phyloP scores from a whole-genome alignment of 1,140 invertebrate genomes.

The Stratiolaelaps scimitus region DNA sequence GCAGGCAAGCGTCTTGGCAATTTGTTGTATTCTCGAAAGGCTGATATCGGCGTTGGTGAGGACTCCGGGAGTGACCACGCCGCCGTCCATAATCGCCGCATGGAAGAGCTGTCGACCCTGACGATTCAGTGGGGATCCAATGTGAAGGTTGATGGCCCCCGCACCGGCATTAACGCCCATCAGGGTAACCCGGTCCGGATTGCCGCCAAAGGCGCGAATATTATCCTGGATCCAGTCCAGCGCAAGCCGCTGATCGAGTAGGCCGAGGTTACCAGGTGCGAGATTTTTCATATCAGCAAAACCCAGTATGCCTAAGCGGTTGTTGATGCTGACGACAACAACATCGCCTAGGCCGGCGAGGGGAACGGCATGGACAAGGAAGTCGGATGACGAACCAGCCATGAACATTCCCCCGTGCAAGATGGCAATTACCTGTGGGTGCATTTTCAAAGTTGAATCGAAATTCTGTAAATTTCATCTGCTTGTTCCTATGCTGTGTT shows the following conservation, averaged over 20 bases:
- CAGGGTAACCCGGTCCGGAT: conserved; percentile 42
- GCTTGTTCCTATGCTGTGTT: no score
- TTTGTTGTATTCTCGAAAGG: background rate
- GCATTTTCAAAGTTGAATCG: no score
- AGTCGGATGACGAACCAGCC: background rate
- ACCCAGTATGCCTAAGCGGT: conserved; percentile 82
- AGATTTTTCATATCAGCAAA: conserved; percentile 32
- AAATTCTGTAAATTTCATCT: no score
- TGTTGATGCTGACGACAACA: conserved; percentile 90
- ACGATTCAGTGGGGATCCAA: background rate
- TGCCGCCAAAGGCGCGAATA: conserved; percentile 42
- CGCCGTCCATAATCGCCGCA: background rate
- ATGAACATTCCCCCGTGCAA: background rate
- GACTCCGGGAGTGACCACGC: background rate
- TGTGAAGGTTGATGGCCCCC: background rate
- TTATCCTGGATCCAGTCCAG: conserved; percentile 43
- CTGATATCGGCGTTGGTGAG: background rate
- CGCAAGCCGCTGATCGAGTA: conserved; percentile 42
- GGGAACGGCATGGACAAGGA: no score
- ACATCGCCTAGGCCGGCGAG: conserved; percentile 81
- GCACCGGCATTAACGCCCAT: conserved; percentile 36
- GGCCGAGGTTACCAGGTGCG: conserved; percentile 43
- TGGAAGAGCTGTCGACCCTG: background rate
- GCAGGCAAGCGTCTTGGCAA: background rate
- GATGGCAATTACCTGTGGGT: background rate